Evolutionary conservation across 2,797 vertebrate genomes (phyloP).

Genomic region (Cygnus olor): DNA sequence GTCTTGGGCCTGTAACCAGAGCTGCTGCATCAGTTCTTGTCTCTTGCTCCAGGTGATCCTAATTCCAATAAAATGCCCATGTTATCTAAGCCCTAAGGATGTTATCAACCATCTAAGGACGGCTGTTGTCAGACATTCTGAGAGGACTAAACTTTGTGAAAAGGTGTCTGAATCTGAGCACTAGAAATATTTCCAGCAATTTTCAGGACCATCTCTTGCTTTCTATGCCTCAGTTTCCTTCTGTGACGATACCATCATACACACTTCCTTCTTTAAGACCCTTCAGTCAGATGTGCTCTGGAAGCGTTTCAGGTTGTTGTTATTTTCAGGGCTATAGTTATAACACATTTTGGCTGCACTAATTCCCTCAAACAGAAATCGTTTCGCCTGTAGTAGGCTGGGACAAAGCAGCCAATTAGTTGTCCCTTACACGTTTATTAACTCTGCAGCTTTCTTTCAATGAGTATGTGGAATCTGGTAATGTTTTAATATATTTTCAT

Average conservation of each 20-base stretch:
- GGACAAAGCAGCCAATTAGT: slow-evolving; percentile 67
- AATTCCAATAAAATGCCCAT: rapidly evolving
- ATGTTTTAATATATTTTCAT: slow-evolving; percentile 68
- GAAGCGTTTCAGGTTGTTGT: neutral
- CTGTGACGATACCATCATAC: neutral
- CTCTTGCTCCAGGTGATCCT: neutral
- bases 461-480: slow-evolving; percentile 37
- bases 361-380: slow-evolving; percentile 42
- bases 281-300: neutral
- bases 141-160: neutral
- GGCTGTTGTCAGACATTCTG: neutral
- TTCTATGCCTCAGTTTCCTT: neutral
- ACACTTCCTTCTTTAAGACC: neutral
- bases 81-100: rapidly evolving
- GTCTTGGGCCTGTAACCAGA: neutral
- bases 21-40: neutral
- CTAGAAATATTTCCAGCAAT: neutral
- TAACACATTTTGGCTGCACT: slow-evolving; percentile 22
- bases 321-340: slow-evolving; percentile 31
- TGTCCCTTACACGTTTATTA: slow-evolving; percentile 58
- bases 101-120: neutral
- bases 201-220: neutral
- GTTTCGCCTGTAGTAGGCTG: slow-evolving; percentile 37
- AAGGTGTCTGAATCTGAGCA: neutral
- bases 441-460: slow-evolving; percentile 54